phyloP scores from a whole-genome alignment of 64 coral and sea anemone genomes.

The Stylophora pistillata region DNA sequence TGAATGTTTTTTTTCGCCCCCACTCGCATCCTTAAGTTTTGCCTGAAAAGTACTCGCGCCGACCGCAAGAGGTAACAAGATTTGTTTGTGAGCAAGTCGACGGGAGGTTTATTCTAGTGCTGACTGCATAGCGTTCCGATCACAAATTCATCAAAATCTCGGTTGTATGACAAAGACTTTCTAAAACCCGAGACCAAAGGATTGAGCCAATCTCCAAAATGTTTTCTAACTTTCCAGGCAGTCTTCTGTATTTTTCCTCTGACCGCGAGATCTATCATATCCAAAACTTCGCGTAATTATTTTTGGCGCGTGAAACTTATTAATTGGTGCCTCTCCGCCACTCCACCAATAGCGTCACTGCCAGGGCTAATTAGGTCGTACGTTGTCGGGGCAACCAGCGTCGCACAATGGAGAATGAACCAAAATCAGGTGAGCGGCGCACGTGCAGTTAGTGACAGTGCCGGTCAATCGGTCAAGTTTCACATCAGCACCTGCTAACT shows the following conservation, averaged over 20 bases:
- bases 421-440: slow-evolving; percentile 71
- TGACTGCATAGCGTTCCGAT: background rate
- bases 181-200: background rate
- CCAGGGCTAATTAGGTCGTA: slow-evolving; percentile 54
- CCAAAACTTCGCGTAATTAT: slow-evolving; percentile 38
- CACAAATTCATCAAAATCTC: background rate
- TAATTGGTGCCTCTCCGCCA: slow-evolving; percentile 51
- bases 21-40: background rate
- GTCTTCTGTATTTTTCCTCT: background rate
- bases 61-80: slow-evolving; percentile 20
- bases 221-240: background rate
- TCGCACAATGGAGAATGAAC: slow-evolving; percentile 62
- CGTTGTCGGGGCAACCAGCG: slow-evolving; percentile 54
- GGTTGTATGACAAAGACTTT: background rate
- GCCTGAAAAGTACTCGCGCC: slow-evolving; percentile 14
- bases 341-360: slow-evolving; percentile 34
- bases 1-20: background rate
- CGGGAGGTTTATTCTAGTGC: slow-evolving; percentile 25
- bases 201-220: background rate
- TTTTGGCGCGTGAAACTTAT: slow-evolving; percentile 67
- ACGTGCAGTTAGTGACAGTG: slow-evolving; percentile 73
- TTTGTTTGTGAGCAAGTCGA: slow-evolving; percentile 23
- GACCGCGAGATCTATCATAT: background rate
- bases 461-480: slow-evolving; percentile 35
- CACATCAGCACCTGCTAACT: slow-evolving; percentile 85